Evolutionary conservation across 2,113 vertebrate genomes (phyloP).

Genomic region (Romanogobio albipinnatus): DNA sequence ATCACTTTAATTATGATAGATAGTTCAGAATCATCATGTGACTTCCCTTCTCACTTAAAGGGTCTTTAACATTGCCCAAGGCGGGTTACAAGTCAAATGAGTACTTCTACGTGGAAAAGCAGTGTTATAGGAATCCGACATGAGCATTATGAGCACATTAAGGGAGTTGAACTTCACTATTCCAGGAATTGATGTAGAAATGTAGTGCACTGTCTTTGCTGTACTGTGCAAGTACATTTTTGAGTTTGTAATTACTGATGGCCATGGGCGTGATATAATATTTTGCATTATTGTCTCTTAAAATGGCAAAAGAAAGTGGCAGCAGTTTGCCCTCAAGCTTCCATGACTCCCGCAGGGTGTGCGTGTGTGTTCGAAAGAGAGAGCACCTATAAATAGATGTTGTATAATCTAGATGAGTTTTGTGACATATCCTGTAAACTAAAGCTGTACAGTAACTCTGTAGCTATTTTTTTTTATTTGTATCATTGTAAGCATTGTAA

Average conservation of each 20-base stretch:
- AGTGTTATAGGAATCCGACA: neutral
- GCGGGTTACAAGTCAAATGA: too few relatives aligned
- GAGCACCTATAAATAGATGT: slow-evolving; percentile 12
- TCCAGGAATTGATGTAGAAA: neutral
- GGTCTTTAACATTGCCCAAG: too few relatives aligned
- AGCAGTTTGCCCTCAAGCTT: slow-evolving; percentile 22
- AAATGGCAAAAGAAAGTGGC: slow-evolving; percentile 6
- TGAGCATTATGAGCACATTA: neutral
- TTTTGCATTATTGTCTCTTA: slow-evolving; percentile 4
- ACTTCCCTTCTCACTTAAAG: neutral
- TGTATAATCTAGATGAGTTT: neutral
- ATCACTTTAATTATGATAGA: neutral
- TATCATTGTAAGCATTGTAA: neutral
- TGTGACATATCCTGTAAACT: neutral
- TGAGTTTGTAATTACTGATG: neutral
- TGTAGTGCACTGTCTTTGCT: neutral
- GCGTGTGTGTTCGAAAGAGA: neutral
- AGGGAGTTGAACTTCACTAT: too few relatives aligned
- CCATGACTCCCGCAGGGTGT: neutral
- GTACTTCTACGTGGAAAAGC: neutral
- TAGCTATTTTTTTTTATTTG: neutral
- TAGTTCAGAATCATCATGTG: neutral
- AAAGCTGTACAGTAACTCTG: neutral
- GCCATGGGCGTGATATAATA: neutral
- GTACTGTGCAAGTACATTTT: neutral